Base-by-base conservation (phyloP, 2,797 vertebrate genomes). In the Streptopelia turtur region DNA sequence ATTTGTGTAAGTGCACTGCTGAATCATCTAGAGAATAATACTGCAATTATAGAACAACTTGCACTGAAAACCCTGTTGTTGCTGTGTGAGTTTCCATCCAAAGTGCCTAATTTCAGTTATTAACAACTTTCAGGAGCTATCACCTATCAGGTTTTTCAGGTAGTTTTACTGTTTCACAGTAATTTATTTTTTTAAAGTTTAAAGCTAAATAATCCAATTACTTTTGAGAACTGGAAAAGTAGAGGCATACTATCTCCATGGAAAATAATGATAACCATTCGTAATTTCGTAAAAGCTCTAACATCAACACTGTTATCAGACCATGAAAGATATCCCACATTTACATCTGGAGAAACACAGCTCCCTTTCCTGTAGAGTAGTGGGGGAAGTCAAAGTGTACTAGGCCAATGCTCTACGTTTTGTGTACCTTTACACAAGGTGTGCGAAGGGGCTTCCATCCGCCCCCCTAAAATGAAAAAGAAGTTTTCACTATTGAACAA, bases 211-310 rank as follows among this genome's bases (percentile, higher is more conserved):
- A 86, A 69, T 81, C 79, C 23, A 52, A 31, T 79, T 90, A 86
- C 31, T 91, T 93, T 33, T 79, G 35, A 91, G 79, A 86, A 78
- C 20, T n/a, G 14, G 43, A 83, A 76, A 87, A 75, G 50, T 1
- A 49, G 50, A 86, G 25, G 10, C 92, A 56, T 49, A 33, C 4
- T 69, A 89, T 84, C 50, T 37, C 35, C 57, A 24, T 69, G 63
- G 28, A 25, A 86, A 93, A 94, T 64, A 93, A 90, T 41, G 45
- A 83, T 74, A 96, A 47, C n/a, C 10, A 27, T 91, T 81, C 21
- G 33, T 69, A 91, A 91, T 76, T 91, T 90, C 45, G 10, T 60
- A 69, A 91, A 87, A 82, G n/a, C 20, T 69, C 9, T 78, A 78
- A 39, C 3, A 16, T 82, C 59, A 86, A 64, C 23, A 64, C 16